phyloP scores from a whole-genome alignment of 1,140 invertebrate genomes.

The Temnothorax longispinosus region DNA sequence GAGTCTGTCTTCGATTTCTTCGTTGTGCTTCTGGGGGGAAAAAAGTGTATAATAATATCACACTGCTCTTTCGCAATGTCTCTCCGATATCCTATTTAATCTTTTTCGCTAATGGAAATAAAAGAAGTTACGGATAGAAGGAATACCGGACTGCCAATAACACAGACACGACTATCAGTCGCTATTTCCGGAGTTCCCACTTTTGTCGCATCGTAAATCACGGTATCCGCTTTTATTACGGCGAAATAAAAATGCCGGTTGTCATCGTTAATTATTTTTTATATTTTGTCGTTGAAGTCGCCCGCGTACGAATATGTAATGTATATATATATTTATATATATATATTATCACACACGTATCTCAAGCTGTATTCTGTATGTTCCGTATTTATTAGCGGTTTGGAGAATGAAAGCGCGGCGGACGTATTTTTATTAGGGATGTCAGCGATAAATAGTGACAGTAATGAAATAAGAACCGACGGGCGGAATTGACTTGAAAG shows the following conservation, averaged over 20 bases:
- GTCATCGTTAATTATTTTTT: neutral
- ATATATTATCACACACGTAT: neutral
- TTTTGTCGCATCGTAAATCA: conserved; percentile 8
- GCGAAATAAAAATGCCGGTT: conserved; percentile 2
- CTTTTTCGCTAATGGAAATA: conserved; percentile 24
- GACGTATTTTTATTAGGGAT: neutral
- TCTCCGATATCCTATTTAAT: conserved; percentile 13
- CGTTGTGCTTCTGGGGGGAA: neutral
- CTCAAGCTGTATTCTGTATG: neutral
- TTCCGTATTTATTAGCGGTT: neutral
- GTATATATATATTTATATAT: too few relatives aligned
- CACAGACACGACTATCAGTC: neutral
- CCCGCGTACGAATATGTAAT: neutral
- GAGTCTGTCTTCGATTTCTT: neutral
- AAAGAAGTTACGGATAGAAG: conserved; percentile 3
- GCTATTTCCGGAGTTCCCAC: conserved; percentile 1
- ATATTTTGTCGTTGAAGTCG: neutral
- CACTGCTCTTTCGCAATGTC: neutral
- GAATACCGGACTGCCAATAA: neutral
- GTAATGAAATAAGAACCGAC: conserved; percentile 5
- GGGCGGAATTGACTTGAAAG: neutral
- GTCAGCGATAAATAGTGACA: neutral
- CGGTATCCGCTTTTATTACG: neutral
- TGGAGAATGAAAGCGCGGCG: neutral
- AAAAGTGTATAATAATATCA: neutral